Conservation (phyloP, 2,113 vertebrate genomes). For the Zosterops hypoxanthus region DNA sequence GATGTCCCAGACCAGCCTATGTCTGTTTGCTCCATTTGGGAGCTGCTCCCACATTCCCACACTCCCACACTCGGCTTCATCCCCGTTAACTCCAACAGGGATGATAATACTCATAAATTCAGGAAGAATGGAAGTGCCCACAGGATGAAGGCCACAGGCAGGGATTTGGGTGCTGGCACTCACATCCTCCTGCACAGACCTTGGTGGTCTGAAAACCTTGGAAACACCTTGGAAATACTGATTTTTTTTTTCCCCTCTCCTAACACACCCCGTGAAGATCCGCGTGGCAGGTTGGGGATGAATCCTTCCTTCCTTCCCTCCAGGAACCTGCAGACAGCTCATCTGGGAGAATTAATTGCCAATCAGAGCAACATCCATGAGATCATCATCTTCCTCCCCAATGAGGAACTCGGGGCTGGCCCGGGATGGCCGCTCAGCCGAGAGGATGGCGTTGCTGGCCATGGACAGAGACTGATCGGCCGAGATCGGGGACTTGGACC, state of each 20-base stretch:
- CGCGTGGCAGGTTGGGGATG: accelerated
- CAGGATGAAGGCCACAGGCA: neutral
- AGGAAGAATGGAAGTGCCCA: neutral
- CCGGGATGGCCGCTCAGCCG: constrained; percentile 85
- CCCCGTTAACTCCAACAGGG: neutral
- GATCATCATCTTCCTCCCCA: constrained; percentile 95
- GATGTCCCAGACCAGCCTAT: neutral
- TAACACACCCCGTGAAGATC: neutral
- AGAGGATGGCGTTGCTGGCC: constrained; percentile 75
- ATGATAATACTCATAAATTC: neutral
- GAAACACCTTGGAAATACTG: constrained; percentile 38
- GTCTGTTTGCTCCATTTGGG: neutral
- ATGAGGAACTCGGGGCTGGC: constrained; percentile 91
- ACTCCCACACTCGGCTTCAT: neutral
- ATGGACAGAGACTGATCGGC: constrained; percentile 88
- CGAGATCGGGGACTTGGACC: constrained; percentile 93
- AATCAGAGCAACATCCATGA: constrained; percentile 96
- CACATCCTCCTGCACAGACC: neutral
- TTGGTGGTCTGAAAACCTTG: neutral
- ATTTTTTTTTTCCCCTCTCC: neutral
- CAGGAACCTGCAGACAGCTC: neutral
- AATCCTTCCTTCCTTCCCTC: neutral
- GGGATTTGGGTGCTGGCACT: neutral
- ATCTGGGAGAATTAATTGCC: constrained; percentile 77
- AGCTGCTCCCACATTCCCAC: neutral